phyloP scores from a whole-genome alignment of 2,113 vertebrate genomes.

The Hepsetus odoe region DNA sequence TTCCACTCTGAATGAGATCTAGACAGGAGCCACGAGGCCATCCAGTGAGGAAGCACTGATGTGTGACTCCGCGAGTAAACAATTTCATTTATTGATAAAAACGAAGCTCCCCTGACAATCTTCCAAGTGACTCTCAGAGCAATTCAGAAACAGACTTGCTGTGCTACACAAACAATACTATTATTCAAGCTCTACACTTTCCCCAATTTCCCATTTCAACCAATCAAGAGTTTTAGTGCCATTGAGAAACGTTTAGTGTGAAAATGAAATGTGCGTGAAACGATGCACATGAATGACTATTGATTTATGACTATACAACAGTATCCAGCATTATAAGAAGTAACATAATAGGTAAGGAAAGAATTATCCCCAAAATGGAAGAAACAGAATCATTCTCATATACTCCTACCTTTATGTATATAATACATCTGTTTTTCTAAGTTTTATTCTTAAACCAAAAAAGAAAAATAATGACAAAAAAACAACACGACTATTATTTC shows the following conservation, averaged over 20 bases:
- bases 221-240: not conserved
- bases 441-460: too few relatives aligned
- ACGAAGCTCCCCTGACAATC: constrained; percentile 3
- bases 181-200: not conserved
- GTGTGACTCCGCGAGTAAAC: constrained; percentile 42
- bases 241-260: not conserved
- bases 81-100: constrained; percentile 42
- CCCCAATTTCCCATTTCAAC: not conserved
- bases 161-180: not conserved
- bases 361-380: not conserved
- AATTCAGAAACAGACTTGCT: not conserved
- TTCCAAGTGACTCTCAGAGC: constrained; percentile 27
- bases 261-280: not conserved
- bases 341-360: not conserved
- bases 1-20: constrained; percentile 36
- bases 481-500: too few relatives aligned
- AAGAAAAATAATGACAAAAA: too few relatives aligned
- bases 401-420: too few relatives aligned
- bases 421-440: too few relatives aligned
- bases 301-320: not conserved
- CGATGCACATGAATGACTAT: not conserved
- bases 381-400: too few relatives aligned
- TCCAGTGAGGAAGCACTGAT: constrained; percentile 29
- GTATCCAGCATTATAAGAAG: not conserved
- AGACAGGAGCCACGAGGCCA: constrained; percentile 6